These are phyloP conservation scores for Protaetia brevitarsis DNA, from an alignment of 1,140 invertebrate genomes.

Conservation along the genomic window DNA sequence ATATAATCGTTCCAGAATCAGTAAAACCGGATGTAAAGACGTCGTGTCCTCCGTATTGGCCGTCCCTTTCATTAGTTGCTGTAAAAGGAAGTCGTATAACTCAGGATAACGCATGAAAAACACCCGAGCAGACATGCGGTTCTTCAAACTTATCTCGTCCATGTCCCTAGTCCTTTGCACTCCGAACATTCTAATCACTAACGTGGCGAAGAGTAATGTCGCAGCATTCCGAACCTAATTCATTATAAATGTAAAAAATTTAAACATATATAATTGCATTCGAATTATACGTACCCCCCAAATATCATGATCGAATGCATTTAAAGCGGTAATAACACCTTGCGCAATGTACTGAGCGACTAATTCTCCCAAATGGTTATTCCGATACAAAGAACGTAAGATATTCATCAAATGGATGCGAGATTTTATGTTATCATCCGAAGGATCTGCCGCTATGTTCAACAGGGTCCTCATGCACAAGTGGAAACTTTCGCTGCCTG, in stretches of 20 bases:
- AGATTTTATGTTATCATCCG: slow-evolving; percentile 31
- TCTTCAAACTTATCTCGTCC: slow-evolving; percentile 71
- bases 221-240: slow-evolving; percentile 80
- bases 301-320: slow-evolving; percentile 66
- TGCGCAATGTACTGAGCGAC: slow-evolving; percentile 69
- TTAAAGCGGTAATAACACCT: slow-evolving; percentile 70
- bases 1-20: slow-evolving; percentile 76
- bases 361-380: slow-evolving; percentile 70
- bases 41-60: slow-evolving; percentile 45
- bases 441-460: slow-evolving; percentile 44
- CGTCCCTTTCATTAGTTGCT: slow-evolving; percentile 58
- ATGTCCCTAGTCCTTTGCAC: slow-evolving; percentile 72
- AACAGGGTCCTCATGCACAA: slow-evolving; percentile 60
- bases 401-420: slow-evolving; percentile 85
- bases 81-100: slow-evolving; percentile 74
- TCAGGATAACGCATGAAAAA: slow-evolving; percentile 84
- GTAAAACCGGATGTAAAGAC: slow-evolving; percentile 71
- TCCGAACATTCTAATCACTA: slow-evolving; percentile 89
- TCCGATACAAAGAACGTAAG: slow-evolving; percentile 73
- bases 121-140: slow-evolving; percentile 71
- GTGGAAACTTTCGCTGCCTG: slow-evolving; percentile 56
- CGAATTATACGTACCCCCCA: slow-evolving; percentile 69
- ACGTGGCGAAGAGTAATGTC: slow-evolving; percentile 76
- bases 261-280: slow-evolving; percentile 25
- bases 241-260: slow-evolving; percentile 19